These are phyloP conservation scores for Ectemnius continuus DNA, from an alignment of 2,888 invertebrate species.

Conservation along the genomic window DNA sequence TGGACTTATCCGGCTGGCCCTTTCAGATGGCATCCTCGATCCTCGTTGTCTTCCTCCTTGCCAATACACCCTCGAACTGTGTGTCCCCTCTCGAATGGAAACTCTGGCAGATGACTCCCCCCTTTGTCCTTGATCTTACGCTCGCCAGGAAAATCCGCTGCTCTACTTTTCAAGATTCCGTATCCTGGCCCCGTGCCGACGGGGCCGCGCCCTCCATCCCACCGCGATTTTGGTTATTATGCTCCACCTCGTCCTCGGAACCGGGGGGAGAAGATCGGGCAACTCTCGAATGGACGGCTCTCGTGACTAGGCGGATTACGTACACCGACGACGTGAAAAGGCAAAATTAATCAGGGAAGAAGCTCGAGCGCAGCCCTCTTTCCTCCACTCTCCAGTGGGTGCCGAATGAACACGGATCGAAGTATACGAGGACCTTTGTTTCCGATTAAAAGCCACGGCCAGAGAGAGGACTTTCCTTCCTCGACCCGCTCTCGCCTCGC, in stretches of 20 bases:
- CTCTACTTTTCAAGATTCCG: slow-evolving; percentile 50
- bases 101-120: slow-evolving; percentile 28
- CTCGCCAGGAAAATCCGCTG: slow-evolving; percentile 44
- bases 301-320: slow-evolving; percentile 63
- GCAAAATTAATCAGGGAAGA: slow-evolving; percentile 59
- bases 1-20: slow-evolving; percentile 44
- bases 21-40: slow-evolving; percentile 21
- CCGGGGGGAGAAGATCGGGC: slow-evolving; percentile 34
- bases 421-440: slow-evolving; percentile 41
- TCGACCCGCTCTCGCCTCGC: slow-evolving; percentile 5
- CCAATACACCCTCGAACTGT: slow-evolving; percentile 16
- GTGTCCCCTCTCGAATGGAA: slow-evolving; percentile 18
- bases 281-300: slow-evolving; percentile 50
- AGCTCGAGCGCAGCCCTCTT: slow-evolving; percentile 27
- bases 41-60: slow-evolving; percentile 20
- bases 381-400: slow-evolving; percentile 8
- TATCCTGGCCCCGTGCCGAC: slow-evolving; percentile 24
- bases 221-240: slow-evolving; percentile 58
- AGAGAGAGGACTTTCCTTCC: slow-evolving; percentile 25
- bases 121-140: slow-evolving; percentile 51
- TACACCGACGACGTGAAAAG: slow-evolving; percentile 51
- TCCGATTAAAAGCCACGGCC: slow-evolving; percentile 33
- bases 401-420: slow-evolving; percentile 40
- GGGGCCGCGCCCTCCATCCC: slow-evolving; percentile 34
- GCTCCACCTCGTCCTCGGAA: slow-evolving; percentile 54